phyloP scores from a whole-genome alignment of 2,113 vertebrate species.

The Piprites chloris region DNA sequence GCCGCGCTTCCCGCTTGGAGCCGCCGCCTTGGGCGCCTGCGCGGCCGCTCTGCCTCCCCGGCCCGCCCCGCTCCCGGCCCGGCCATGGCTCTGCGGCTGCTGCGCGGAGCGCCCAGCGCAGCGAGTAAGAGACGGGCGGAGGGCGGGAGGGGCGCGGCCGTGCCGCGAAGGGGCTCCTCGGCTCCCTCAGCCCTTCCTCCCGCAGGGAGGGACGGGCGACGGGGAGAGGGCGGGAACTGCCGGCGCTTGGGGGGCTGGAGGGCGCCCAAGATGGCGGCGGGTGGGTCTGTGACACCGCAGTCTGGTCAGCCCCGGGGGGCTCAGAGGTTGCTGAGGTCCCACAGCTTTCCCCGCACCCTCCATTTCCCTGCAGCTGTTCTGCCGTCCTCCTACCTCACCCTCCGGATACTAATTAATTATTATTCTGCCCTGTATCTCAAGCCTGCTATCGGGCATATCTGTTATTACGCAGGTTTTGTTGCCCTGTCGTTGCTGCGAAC shows the following conservation, averaged over 20 bases:
- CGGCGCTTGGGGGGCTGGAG: background rate
- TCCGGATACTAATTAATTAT: too few species aligned
- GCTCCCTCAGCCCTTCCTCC: background rate
- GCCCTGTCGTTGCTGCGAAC: fast-evolving
- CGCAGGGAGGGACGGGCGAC: background rate
- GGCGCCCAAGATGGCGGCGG: background rate
- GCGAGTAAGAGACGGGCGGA: background rate
- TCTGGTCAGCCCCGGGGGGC: fast-evolving
- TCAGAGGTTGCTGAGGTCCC: fast-evolving
- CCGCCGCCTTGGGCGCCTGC: background rate
- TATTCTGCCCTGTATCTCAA: fast-evolving
- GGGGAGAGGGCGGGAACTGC: background rate
- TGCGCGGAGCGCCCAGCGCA: background rate
- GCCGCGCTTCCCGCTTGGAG: fast-evolving
- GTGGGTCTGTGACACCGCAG: fast-evolving
- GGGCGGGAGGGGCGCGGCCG: background rate
- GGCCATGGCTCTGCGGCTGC: background rate
- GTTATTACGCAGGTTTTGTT: background rate
- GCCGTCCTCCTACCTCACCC: background rate
- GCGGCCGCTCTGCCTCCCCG: background rate
- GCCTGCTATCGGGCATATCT: fast-evolving
- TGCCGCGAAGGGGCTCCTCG: background rate
- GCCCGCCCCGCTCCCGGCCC: background rate
- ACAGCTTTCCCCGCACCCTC: fast-evolving
- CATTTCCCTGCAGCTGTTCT: fast-evolving